phyloP scores from a whole-genome alignment of 2,797 vertebrate species.

The Hydrolagus colliei region DNA sequence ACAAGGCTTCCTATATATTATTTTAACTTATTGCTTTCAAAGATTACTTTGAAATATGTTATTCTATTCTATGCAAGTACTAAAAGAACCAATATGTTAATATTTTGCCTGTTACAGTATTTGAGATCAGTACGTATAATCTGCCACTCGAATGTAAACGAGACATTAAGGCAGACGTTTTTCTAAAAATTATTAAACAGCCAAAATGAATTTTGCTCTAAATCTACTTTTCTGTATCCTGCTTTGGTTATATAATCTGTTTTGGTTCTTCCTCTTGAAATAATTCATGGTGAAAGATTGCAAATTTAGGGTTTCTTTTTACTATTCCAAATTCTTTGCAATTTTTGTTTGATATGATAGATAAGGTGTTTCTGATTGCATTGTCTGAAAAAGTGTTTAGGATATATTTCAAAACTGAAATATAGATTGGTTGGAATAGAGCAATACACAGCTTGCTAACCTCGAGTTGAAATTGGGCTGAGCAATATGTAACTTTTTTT shows the following conservation, averaged over 20 bases:
- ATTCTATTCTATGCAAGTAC: too few species aligned
- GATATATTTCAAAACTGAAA: neutral
- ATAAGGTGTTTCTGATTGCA: neutral
- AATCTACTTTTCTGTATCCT: too few species aligned
- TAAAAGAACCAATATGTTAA: too few species aligned
- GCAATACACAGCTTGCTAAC: neutral
- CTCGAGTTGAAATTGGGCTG: neutral
- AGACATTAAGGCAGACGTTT: too few species aligned
- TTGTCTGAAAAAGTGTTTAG: neutral
- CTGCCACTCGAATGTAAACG: too few species aligned
- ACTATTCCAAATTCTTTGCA: neutral
- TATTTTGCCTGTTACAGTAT: too few species aligned
- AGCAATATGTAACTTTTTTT: neutral
- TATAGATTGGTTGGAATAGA: neutral
- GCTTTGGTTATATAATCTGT: neutral
- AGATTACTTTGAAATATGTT: too few species aligned
- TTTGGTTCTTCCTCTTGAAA: neutral
- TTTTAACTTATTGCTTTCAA: too few species aligned
- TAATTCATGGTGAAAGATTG: neutral
- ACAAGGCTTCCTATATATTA: too few species aligned
- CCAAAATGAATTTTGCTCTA: too few species aligned
- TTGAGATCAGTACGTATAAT: too few species aligned
- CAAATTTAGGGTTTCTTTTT: neutral
- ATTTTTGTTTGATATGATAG: neutral
- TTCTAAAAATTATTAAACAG: too few species aligned